Percentiles rank a stretch among this genome's conserved stretches.
Evolutionary conservation across 2,113 vertebrate genomes (phyloP).

Genomic region (Peromyscus maniculatus): DNA sequence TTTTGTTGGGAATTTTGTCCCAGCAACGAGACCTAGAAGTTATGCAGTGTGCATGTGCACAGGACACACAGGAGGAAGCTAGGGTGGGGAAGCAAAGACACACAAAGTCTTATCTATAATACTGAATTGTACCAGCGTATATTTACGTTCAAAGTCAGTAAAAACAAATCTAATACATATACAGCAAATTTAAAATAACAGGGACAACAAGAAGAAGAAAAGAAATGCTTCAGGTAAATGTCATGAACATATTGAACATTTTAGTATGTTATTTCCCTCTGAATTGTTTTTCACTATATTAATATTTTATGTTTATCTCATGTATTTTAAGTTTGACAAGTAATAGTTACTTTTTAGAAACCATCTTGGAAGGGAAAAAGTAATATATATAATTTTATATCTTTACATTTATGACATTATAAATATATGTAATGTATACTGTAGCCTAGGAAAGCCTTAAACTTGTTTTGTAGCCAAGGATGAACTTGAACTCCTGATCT

Average conservation of each 20-base stretch:
- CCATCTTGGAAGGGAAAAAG: not conserved
- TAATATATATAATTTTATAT: not conserved
- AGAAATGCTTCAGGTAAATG: not conserved
- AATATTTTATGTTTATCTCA: not conserved
- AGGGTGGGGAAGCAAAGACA: not conserved
- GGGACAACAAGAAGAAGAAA: not conserved
- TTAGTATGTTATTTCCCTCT: not conserved
- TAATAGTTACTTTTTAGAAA: not conserved
- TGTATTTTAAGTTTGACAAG: not conserved
- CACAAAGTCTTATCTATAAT: not conserved
- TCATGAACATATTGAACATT: not conserved
- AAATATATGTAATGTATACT: not conserved
- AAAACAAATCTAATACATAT: not conserved
- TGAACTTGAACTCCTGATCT: not conserved
- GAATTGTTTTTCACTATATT: not conserved
- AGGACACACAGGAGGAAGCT: not conserved
- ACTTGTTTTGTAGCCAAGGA: not conserved
- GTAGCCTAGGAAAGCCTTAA: not conserved
- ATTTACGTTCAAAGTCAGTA: not conserved
- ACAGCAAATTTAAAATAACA: not conserved
- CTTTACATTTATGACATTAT: not conserved
- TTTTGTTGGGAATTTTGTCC: not conserved
- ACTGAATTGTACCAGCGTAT: not conserved
- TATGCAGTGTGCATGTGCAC: not conserved
- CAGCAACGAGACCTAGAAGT: not conserved